phyloP scores from a whole-genome alignment of 2,888 invertebrate genomes.

The Caenorhabditis uteleia region DNA sequence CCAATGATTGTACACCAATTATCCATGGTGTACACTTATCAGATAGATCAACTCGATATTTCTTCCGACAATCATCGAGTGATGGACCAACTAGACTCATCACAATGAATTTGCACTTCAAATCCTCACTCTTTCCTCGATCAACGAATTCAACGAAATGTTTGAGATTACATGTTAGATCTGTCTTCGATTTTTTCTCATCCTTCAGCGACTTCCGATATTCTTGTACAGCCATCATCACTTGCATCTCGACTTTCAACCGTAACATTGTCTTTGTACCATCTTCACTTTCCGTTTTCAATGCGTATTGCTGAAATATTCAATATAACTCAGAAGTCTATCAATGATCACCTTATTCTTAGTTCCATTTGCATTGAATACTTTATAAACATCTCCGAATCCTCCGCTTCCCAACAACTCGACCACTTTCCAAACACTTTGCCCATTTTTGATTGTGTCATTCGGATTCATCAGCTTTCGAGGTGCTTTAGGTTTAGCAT shows the following conservation, averaged over 20 bases:
- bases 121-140: constrained; percentile 32
- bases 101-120: constrained; percentile 46
- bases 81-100: constrained; percentile 48
- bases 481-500: background rate
- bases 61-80: constrained; percentile 40
- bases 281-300: constrained; percentile 1
- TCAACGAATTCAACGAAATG: constrained; percentile 48
- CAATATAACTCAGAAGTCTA: too few relatives aligned
- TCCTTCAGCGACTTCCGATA: constrained; percentile 5
- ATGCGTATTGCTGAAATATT: background rate
- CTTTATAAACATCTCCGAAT: constrained; percentile 48
- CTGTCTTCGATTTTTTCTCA: background rate
- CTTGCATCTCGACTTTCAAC: constrained; percentile 8
- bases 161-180: too few relatives aligned
- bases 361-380: constrained; percentile 11
- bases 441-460: constrained; percentile 10
- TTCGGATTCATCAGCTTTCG: constrained; percentile 16
- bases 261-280: background rate
- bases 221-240: constrained; percentile 24
- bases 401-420: constrained; percentile 41
- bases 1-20: constrained; percentile 29
- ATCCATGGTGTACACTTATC: constrained; percentile 17
- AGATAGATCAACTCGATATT: constrained; percentile 17
- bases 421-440: constrained; percentile 24
- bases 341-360: constrained; percentile 1